Evolutionary conservation across 2,888 invertebrate genomes (phyloP).

Genomic region (Leptothorax acervorum): DNA sequence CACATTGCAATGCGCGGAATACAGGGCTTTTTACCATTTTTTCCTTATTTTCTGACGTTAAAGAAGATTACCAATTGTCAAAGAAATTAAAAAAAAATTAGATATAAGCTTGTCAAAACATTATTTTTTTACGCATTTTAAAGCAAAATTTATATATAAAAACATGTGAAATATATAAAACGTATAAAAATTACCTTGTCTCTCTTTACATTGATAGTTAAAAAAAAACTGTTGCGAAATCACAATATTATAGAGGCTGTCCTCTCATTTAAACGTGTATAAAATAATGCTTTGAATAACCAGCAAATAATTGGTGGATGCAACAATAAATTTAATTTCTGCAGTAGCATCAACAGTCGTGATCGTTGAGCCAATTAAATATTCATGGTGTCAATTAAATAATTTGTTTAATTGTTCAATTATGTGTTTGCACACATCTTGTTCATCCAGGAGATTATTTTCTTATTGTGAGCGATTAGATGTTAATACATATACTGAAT

Average conservation of each 20-base stretch:
- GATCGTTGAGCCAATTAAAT: not conserved
- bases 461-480: not conserved
- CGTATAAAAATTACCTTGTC: not conserved
- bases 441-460: not conserved
- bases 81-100: too few relatives aligned
- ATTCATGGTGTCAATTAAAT: not conserved
- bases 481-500: not conserved
- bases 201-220: not conserved
- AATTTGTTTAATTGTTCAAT: not conserved
- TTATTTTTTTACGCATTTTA: too few relatives aligned
- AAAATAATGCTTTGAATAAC: not conserved
- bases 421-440: not conserved
- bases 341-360: not conserved
- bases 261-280: not conserved
- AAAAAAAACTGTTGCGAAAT: not conserved
- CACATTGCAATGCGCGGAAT: not conserved
- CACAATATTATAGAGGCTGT: not conserved
- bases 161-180: not conserved
- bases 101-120: not conserved
- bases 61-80: not conserved
- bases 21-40: not conserved
- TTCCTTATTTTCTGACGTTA: not conserved
- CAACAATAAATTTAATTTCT: not conserved
- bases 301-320: not conserved
- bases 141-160: too few relatives aligned